Percentiles rank a stretch among this genome's conserved stretches.
These are phyloP conservation scores for Agonopterix heracliana DNA, from an alignment of 2,888 invertebrate genomes.

Conservation along the genomic window DNA sequence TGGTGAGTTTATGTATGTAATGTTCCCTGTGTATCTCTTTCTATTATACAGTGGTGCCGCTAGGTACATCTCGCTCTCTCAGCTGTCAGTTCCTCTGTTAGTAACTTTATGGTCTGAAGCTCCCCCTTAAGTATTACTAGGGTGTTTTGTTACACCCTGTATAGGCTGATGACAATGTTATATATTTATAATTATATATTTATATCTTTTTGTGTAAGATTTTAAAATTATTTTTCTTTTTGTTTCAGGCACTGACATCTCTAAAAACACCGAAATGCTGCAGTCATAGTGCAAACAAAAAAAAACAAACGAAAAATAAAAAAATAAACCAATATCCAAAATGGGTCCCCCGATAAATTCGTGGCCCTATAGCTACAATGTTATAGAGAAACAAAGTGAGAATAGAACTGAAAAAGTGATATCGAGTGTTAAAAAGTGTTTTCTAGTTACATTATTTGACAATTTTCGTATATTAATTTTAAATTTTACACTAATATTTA, in stretches of 20 bases:
- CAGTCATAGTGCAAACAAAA: slow-evolving; percentile 29
- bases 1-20: no score
- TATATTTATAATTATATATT: no score
- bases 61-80: no score
- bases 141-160: no score
- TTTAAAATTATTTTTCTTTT: slow-evolving; percentile 14
- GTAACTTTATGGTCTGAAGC: no score
- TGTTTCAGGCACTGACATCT: slow-evolving; percentile 37
- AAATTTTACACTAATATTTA: slow-evolving; percentile 46
- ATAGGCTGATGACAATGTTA: no score
- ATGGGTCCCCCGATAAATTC: slow-evolving; percentile 60
- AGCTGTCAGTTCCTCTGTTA: no score
- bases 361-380: slow-evolving; percentile 49
- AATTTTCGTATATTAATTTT: slow-evolving; percentile 43
- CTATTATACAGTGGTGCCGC: no score
- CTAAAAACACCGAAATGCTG: slow-evolving; percentile 25
- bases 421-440: slow-evolving; percentile 37
- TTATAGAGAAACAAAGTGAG: slow-evolving; percentile 6
- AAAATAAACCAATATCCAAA: slow-evolving; percentile 13
- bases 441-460: slow-evolving; percentile 31
- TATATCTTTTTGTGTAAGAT: background rate
- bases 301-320: slow-evolving; percentile 4
- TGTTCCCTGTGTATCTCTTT: no score
- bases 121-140: no score
- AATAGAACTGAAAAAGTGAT: slow-evolving; percentile 21